These are phyloP conservation scores for Drosophila simulans DNA, from an alignment of 1,140 invertebrate species.

Conservation along the genomic window DNA sequence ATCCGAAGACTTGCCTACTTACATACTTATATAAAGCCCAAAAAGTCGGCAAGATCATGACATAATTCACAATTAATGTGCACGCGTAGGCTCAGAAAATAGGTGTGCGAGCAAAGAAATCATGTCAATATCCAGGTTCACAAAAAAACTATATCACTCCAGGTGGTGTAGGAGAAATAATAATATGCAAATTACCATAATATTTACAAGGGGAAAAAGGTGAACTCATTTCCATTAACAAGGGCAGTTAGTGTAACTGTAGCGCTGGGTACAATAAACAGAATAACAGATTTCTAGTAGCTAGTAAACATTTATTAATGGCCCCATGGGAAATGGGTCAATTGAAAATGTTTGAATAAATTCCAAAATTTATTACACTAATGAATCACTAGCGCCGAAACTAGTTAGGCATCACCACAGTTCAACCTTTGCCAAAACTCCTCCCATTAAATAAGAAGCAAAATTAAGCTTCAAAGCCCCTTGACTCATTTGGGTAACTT, in stretches of 20 bases:
- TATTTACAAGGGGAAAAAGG: constrained; percentile 14
- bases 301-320: not conserved
- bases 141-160: constrained; percentile 4
- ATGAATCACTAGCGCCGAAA: no score
- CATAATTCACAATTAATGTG: constrained; percentile 42
- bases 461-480: not conserved
- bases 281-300: constrained; percentile 5
- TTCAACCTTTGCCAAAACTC: not conserved
- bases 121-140: constrained; percentile 15
- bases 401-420: no score
- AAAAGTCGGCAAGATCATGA: constrained; percentile 27
- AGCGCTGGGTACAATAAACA: not conserved
- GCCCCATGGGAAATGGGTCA: not conserved
- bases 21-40: constrained; percentile 28
- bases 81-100: constrained; percentile 28
- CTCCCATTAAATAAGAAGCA: not conserved
- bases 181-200: constrained; percentile 27
- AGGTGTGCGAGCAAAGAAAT: constrained; percentile 23
- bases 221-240: constrained; percentile 21
- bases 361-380: not conserved
- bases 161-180: not conserved
- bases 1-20: not conserved
- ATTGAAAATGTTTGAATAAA: not conserved
- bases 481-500: not conserved
- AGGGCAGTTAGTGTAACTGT: constrained; percentile 7